Base-by-base conservation (phyloP, 2,888 invertebrate species). In the Himalopsyche kuldschensis region DNA sequence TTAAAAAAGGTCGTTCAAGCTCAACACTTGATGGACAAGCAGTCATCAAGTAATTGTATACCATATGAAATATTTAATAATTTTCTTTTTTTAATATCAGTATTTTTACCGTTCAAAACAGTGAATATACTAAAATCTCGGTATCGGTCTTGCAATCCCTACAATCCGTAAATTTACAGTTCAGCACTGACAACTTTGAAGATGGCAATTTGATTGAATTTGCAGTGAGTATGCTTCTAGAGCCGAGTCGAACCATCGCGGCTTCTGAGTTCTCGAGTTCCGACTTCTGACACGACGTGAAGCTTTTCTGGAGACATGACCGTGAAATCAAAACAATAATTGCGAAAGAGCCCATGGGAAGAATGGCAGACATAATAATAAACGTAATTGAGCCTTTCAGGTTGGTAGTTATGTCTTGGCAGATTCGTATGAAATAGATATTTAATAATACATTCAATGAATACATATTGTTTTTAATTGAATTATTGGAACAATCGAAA, bases 241-340 rank as follows among this genome's bases (percentile, higher is more conserved):
- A 69, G 27, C 24, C 69, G 69, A 69, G 69, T 69, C 27, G 20
- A 69, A 69, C 10, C 27, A 15, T 69, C 69, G 27, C 11, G 69
- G 69, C 69, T 69, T 69, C 69, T 78, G 41, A 35, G 78, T 15
- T 69, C 69, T 69, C 4, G 41, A 41, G 41, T 41, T 79, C 81
- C 55, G 78, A 79, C 82, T 81, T 80, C 81, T 48, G 79, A 75
- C 81, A 55, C 69, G 81, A 81, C 63, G 81, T 81, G n/a, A 31
- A 82, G 82, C 79, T 79, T 84, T 55, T 69, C 78, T 48, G 80
- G 81, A 82, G 78, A 84, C 84, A 84, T 84, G 84, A 84, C 84
- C 84, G 84, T 84, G 84, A 84, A 84, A 84, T 84, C 78, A 47
- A 55, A 41, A 81, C 77, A 81, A 81, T 69, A 69, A 69, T 69